Conservation (phyloP, 2,113 vertebrate species). For the Proterorhinus semilunaris region DNA sequence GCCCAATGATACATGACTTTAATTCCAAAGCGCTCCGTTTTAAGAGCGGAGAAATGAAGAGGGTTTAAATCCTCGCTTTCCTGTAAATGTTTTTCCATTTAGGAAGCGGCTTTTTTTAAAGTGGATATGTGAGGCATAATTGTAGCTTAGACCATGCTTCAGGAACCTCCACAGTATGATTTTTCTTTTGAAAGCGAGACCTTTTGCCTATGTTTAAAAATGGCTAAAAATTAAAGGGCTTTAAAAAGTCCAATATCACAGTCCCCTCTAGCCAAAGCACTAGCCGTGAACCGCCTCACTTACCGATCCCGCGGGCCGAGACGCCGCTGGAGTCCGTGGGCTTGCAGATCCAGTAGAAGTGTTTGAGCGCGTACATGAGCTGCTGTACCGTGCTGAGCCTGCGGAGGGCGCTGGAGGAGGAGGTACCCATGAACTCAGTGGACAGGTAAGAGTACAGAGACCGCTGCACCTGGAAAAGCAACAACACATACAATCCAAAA, state of each 20-base stretch:
- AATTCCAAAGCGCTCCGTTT: slow-evolving; percentile 64
- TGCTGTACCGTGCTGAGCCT: slow-evolving; percentile 94
- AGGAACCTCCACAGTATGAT: no score
- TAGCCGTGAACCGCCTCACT: slow-evolving; percentile 42
- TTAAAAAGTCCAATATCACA: no score
- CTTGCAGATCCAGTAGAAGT: slow-evolving; percentile 95
- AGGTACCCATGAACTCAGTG: slow-evolving; percentile 94
- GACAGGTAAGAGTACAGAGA: slow-evolving; percentile 95
- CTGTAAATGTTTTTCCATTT: no score
- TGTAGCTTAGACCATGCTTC: no score
- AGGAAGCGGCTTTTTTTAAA: no score
- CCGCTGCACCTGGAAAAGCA: slow-evolving; percentile 84
- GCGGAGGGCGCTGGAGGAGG: slow-evolving; percentile 91
- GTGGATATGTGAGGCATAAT: no score
- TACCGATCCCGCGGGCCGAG: slow-evolving; percentile 88
- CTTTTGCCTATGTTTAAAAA: no score
- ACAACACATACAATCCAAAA: slow-evolving; percentile 2
- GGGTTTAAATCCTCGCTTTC: not conserved
- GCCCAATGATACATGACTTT: slow-evolving; percentile 68
- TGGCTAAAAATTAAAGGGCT: no score
- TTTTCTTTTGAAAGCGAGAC: no score
- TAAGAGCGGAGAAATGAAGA: slow-evolving; percentile 29
- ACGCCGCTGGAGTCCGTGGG: slow-evolving; percentile 88
- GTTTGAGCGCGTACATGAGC: slow-evolving; percentile 93
- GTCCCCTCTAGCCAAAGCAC: no score